Evolutionary conservation across 2,113 vertebrate genomes (phyloP).

Genomic region (Origma solitaria): DNA sequence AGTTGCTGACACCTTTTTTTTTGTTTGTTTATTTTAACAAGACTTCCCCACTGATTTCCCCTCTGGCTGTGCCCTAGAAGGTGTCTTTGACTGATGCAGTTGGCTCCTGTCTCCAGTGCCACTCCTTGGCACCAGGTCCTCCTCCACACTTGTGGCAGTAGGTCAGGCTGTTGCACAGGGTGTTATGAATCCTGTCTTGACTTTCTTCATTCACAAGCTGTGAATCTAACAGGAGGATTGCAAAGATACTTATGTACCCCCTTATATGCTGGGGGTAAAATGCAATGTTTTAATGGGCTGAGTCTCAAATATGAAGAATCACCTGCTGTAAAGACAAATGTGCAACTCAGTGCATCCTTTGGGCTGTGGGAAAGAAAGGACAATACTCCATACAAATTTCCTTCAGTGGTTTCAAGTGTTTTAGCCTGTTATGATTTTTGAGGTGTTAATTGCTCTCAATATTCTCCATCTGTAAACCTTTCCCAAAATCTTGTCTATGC

Average conservation of each 20-base stretch:
- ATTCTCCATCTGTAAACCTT: neutral
- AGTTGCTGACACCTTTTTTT: neutral
- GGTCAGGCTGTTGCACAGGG: neutral
- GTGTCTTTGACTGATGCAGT: neutral
- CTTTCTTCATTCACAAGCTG: neutral
- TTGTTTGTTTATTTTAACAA: neutral
- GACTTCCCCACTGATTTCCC: neutral
- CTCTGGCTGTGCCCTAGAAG: neutral
- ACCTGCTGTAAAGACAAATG: neutral
- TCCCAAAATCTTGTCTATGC: neutral
- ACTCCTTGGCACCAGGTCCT: neutral
- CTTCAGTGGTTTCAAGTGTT: neutral
- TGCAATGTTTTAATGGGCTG: neutral
- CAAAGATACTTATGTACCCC: neutral
- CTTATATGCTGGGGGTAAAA: neutral
- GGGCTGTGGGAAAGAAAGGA: neutral
- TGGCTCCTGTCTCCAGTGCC: neutral
- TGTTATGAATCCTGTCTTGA: neutral
- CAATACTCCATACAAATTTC: neutral
- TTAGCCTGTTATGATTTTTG: neutral
- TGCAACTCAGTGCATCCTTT: neutral
- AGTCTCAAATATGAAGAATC: neutral
- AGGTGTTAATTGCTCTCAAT: slow-evolving; percentile 22
- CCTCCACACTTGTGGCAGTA: neutral
- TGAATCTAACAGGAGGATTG: neutral